A percentile compares a stretch with the other conserved stretches of the same genome.
Evolutionary conservation across 2,113 vertebrate genomes (phyloP).

Genomic region (Oceanodroma tethys): DNA sequence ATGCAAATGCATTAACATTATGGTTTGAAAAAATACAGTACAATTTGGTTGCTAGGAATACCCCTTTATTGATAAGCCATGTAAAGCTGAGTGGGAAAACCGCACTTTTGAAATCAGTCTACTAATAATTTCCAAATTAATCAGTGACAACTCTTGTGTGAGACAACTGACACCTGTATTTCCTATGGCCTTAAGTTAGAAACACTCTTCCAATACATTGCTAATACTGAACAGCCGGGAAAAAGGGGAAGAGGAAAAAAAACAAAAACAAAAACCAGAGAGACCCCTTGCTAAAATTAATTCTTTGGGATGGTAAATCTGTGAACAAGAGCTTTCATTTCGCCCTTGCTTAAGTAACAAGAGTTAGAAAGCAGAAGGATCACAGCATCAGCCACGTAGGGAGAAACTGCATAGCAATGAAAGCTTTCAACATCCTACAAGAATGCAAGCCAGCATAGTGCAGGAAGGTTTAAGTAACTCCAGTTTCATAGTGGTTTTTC

Average conservation of each 20-base stretch:
- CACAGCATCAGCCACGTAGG: not conserved
- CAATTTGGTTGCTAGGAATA: not conserved
- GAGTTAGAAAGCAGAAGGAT: not conserved
- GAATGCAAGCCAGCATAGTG: not conserved
- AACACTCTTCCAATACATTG: not conserved
- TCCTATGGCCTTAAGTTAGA: rapidly evolving
- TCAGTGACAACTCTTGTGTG: not conserved
- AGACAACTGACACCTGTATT: not conserved
- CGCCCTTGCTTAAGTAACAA: not conserved
- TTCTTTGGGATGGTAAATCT: not conserved
- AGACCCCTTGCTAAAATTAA: not conserved
- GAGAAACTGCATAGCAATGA: not conserved
- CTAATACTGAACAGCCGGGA: not conserved
- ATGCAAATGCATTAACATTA: not conserved
- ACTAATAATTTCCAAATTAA: not conserved
- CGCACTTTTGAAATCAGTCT: not conserved
- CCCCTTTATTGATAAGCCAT: not conserved
- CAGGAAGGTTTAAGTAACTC: not conserved
- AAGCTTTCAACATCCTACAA: not conserved
- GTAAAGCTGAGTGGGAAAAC: not conserved
- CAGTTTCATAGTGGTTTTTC: not conserved
- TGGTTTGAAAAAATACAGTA: not conserved
- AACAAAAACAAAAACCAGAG: not conserved
- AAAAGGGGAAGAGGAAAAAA: not conserved
- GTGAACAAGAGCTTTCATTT: not conserved